phyloP scores from a whole-genome alignment of 2,113 vertebrate genomes.

The Trogon melanurus region DNA sequence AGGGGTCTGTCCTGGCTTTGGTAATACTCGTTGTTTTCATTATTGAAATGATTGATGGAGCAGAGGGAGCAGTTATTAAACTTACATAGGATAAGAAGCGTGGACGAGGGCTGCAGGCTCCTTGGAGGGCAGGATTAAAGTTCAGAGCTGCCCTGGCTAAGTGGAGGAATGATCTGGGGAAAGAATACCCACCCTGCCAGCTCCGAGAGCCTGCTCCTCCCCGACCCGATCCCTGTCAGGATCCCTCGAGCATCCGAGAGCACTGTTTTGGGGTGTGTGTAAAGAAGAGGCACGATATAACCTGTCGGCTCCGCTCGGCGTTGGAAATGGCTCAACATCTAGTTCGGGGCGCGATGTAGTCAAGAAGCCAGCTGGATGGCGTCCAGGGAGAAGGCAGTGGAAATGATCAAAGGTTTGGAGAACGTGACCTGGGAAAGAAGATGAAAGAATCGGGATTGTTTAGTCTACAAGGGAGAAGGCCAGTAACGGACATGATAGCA shows the following conservation, averaged over 20 bases:
- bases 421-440: slow-evolving; percentile 27
- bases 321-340: background rate
- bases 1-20: slow-evolving; percentile 7
- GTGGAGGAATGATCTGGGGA: background rate
- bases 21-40: slow-evolving; percentile 39
- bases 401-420: slow-evolving; percentile 36
- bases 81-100: background rate
- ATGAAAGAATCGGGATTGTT: slow-evolving; percentile 62
- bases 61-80: slow-evolving; percentile 1
- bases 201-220: no score
- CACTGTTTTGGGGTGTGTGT: background rate
- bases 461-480: slow-evolving; percentile 45
- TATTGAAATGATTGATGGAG: slow-evolving; percentile 20
- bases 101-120: background rate
- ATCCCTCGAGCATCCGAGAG: background rate
- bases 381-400: slow-evolving; percentile 5
- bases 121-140: background rate
- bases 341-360: background rate
- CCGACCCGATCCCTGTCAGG: no score
- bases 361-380: slow-evolving; percentile 22
- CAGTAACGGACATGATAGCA: slow-evolving; percentile 39
- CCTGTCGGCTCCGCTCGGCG: background rate
- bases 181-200: background rate
- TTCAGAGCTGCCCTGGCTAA: background rate
- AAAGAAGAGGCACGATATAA: background rate